Evolutionary conservation across 1,140 invertebrate species (phyloP), one percentile per base, ranked within the genome.

Genomic region (Caenorhabditis inopinata): DNA sequence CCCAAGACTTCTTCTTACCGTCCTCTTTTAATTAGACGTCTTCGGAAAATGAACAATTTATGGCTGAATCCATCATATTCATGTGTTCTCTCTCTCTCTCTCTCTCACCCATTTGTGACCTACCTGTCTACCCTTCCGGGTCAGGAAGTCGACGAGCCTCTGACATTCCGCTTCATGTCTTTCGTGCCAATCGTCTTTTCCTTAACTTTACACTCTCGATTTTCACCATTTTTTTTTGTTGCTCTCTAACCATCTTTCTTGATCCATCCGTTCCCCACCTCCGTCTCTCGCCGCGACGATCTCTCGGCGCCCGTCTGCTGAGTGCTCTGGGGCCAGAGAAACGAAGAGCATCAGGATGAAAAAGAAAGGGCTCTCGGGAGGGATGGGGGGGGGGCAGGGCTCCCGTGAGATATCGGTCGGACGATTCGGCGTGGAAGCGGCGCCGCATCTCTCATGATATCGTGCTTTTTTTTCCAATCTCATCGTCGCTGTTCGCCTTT

Each of bases 281-380:
- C n/a, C 14, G 3, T 47, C 46, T 47, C 6, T 58, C n/a, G n/a
- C n/a, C n/a, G n/a, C n/a, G n/a, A n/a, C n/a, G n/a, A 12, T 68
- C 58, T 32, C n/a, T 68, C 58, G 32, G 58, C 58, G 58, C 58
- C 58, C 38, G 58, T 68, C 58, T 68, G 38, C n/a, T 68, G 58
- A 68, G 58, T 68, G 58, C 58, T 68, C 58, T 38, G 21, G 16
- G 38, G n/a, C n/a, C n/a, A 29, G 51, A 58, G 51, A 58, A 29
- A 58, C 29, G 51, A 42, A 68, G 58, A 68, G 58, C 58, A 68
- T 38, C 58, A 68, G 38, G 58, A 68, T 68, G 58, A 68, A 42
- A 68, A 68, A 68, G 58, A 68, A 68, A 68, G 38, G 21, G 58
- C 25, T 68, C 32, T n/a, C n/a, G n/a, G n/a, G n/a, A n/a, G n/a